Evolutionary conservation across 2,888 invertebrate species (phyloP).

Genomic region (Meganola albula): DNA sequence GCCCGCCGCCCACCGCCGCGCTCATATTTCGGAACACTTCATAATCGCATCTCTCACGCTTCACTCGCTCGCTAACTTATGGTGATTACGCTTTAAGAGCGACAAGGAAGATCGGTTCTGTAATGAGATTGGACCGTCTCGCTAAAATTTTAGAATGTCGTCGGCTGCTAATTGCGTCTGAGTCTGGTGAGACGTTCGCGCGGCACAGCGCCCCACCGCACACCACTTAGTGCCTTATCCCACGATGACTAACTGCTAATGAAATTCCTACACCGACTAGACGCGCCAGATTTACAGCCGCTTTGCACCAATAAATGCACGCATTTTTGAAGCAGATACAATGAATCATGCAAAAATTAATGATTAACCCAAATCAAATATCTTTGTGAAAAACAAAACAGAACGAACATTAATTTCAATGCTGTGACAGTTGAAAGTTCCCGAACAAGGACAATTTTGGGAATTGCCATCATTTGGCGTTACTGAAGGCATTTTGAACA

Average conservation of each 20-base stretch:
- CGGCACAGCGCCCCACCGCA: slow-evolving; percentile 20
- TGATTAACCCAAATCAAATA: slow-evolving; percentile 60
- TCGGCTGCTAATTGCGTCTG: slow-evolving; percentile 71
- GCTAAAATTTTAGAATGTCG: slow-evolving; percentile 75
- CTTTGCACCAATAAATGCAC: slow-evolving; percentile 26
- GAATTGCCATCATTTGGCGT: slow-evolving; percentile 69
- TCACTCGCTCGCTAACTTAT: slow-evolving; percentile 75
- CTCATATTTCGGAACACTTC: slow-evolving; percentile 76
- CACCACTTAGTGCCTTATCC: slow-evolving; percentile 38
- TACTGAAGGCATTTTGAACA: slow-evolving; percentile 67
- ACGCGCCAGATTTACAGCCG: slow-evolving; percentile 33
- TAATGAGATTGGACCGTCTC: slow-evolving; percentile 76
- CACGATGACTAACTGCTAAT: slow-evolving; percentile 48
- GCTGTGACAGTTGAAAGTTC: slow-evolving; percentile 71
- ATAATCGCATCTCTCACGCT: slow-evolving; percentile 76
- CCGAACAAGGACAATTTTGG: slow-evolving; percentile 68
- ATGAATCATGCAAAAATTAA: slow-evolving; percentile 42
- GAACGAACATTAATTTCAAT: slow-evolving; percentile 74
- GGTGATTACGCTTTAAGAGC: slow-evolving; percentile 76
- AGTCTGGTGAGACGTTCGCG: slow-evolving; percentile 40
- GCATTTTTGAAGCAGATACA: slow-evolving; percentile 28
- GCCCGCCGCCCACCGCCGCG: slow-evolving; percentile 42
- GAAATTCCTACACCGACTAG: slow-evolving; percentile 44
- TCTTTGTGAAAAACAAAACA: slow-evolving; percentile 64
- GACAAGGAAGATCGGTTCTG: slow-evolving; percentile 74